Percentiles rank a stretch among this genome's conserved stretches.
Conservation (phyloP, 2,797 vertebrate genomes). For the Aselliscus stoliczkanus region DNA sequence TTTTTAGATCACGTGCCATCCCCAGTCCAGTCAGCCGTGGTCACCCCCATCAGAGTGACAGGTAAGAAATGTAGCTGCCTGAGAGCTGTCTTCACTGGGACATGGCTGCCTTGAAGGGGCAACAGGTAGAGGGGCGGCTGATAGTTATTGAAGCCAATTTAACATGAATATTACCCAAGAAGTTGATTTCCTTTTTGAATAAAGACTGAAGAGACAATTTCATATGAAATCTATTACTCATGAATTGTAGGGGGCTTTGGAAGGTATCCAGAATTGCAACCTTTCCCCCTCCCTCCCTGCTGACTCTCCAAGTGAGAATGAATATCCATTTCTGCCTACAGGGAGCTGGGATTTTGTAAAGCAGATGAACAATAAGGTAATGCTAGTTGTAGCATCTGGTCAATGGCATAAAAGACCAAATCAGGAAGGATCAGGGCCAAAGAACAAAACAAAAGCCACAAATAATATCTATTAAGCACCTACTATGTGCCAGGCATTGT, state of each 20-base stretch:
- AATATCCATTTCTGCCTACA: background rate
- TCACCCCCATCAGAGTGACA: background rate
- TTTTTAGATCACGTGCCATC: background rate
- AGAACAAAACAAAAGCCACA: background rate
- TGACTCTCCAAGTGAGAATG: background rate
- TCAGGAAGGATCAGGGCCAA: background rate
- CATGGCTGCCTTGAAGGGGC: background rate
- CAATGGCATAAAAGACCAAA: background rate
- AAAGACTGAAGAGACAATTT: background rate
- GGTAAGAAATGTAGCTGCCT: background rate
- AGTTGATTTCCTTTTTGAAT: background rate
- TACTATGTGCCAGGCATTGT: background rate
- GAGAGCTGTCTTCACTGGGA: background rate
- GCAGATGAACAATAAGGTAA: background rate
- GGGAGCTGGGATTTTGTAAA: background rate
- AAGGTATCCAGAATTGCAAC: background rate
- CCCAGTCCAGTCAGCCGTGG: background rate
- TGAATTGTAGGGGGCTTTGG: background rate
- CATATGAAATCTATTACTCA: background rate
- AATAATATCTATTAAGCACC: background rate
- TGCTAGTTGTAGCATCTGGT: background rate
- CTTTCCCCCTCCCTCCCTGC: background rate
- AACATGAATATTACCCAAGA: background rate
- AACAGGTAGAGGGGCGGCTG: background rate
- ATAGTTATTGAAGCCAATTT: background rate